phyloP scores from a whole-genome alignment of 2,113 vertebrate species.

The Argyrosomus japonicus region DNA sequence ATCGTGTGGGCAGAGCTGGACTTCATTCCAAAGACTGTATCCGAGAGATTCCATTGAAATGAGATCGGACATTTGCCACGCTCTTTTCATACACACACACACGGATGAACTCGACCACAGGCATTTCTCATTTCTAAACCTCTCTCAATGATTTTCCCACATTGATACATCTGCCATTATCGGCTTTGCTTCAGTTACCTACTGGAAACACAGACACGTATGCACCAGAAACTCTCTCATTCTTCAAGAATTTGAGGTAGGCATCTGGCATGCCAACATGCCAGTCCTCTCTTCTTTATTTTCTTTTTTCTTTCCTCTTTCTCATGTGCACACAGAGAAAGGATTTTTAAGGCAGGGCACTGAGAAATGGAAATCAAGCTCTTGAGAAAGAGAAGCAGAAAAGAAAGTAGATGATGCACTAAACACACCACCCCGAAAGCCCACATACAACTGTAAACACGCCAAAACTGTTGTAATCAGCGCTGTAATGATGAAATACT shows the following conservation, averaged over 20 bases:
- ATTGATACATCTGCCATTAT: slow-evolving; percentile 55
- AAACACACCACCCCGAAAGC: background rate
- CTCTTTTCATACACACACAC: slow-evolving; percentile 16
- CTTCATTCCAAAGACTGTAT: slow-evolving; percentile 46
- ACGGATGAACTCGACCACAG: slow-evolving; percentile 22
- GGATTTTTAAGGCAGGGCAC: background rate
- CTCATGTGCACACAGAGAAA: background rate
- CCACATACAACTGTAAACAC: slow-evolving; percentile 11
- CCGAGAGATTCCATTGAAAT: slow-evolving; percentile 73
- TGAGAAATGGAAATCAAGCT: background rate
- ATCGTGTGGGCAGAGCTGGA: slow-evolving; percentile 61
- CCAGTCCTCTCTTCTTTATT: background rate
- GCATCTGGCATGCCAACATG: slow-evolving; percentile 29
- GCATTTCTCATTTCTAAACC: slow-evolving; percentile 44
- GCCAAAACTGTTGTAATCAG: background rate
- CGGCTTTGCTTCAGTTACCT: slow-evolving; percentile 36
- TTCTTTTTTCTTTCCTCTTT: background rate
- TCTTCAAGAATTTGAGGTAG: slow-evolving; percentile 44
- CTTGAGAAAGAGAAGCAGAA: background rate
- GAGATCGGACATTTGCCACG: slow-evolving; percentile 63
- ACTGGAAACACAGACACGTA: slow-evolving; percentile 49
- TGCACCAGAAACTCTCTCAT: slow-evolving; percentile 38
- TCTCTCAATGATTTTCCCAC: slow-evolving; percentile 59
- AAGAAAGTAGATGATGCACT: background rate
- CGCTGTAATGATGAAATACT: slow-evolving; percentile 1